Evolutionary conservation across 2,113 vertebrate species (phyloP).

Genomic region (Microcebus murinus): DNA sequence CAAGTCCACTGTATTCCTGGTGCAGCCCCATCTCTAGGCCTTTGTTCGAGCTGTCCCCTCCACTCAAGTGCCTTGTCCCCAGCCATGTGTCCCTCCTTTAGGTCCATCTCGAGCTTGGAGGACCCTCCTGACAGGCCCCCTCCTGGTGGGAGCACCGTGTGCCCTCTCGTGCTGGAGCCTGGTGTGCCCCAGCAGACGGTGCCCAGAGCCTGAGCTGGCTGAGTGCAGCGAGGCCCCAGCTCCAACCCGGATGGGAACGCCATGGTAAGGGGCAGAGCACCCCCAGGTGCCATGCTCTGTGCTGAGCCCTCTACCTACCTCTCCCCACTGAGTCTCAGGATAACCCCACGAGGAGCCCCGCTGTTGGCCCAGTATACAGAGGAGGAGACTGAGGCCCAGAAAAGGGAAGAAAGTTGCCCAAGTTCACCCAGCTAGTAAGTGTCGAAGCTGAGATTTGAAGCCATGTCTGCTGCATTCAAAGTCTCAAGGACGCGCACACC

Average conservation of each 20-base stretch:
- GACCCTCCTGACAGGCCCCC: not conserved
- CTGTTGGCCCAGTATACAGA: not conserved
- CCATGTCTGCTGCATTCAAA: accelerated
- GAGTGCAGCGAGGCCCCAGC: not conserved
- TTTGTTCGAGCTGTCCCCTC: not conserved
- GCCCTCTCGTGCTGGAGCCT: not conserved
- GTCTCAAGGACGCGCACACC: not conserved
- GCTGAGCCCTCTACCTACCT: not conserved
- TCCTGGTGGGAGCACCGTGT: not conserved
- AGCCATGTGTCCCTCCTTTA: not conserved
- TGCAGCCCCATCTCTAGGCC: not conserved
- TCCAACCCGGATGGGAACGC: not conserved
- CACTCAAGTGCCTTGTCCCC: no score
- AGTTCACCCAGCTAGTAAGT: not conserved
- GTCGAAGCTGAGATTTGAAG: not conserved
- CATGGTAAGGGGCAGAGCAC: accelerated
- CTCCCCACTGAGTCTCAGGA: not conserved
- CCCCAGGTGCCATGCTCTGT: not conserved
- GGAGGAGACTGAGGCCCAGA: not conserved
- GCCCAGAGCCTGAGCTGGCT: not conserved
- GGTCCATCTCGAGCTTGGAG: not conserved
- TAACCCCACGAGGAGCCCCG: not conserved
- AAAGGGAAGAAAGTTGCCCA: not conserved
- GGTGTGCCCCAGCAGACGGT: not conserved
- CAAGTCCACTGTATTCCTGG: not conserved